Conservation (phyloP, 1,140 invertebrate genomes). For the Pseudachorutes palmiensis region DNA sequence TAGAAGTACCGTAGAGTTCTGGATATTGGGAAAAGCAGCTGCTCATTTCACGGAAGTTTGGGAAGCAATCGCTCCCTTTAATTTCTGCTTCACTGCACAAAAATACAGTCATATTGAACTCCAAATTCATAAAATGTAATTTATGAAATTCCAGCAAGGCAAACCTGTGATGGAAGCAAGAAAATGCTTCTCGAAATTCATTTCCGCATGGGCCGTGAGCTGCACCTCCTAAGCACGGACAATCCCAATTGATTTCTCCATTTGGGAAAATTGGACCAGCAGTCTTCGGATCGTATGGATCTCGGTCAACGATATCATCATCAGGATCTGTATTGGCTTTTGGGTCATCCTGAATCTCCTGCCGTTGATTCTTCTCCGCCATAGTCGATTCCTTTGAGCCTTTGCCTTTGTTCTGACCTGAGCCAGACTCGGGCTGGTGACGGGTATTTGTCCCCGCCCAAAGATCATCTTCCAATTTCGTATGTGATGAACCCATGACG, state of each 20-base stretch:
- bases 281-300: slow-evolving; percentile 55
- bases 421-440: slow-evolving; percentile 17
- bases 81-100: slow-evolving; percentile 51
- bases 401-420: slow-evolving; percentile 15
- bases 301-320: slow-evolving; percentile 44
- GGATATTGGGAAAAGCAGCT: slow-evolving; percentile 86
- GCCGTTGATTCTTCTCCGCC: neutral
- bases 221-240: slow-evolving; percentile 92
- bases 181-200: slow-evolving; percentile 86
- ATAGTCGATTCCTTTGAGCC: slow-evolving; percentile 1
- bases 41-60: slow-evolving; percentile 83
- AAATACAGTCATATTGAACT: neutral
- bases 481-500: slow-evolving; percentile 12
- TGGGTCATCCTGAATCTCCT: neutral
- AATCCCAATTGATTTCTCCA: slow-evolving; percentile 94
- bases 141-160: slow-evolving; percentile 38
- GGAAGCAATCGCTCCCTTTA: slow-evolving; percentile 82
- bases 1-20: slow-evolving; percentile 63
- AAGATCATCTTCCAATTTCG: slow-evolving; percentile 21
- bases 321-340: slow-evolving; percentile 15
- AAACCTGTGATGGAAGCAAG: slow-evolving; percentile 82
- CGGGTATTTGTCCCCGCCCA: neutral
- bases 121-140: neutral
- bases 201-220: slow-evolving; percentile 88
- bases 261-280: slow-evolving; percentile 73